These are phyloP conservation scores for Prorops nasuta DNA, from an alignment of 1,140 invertebrate species.

Conservation along the genomic window DNA sequence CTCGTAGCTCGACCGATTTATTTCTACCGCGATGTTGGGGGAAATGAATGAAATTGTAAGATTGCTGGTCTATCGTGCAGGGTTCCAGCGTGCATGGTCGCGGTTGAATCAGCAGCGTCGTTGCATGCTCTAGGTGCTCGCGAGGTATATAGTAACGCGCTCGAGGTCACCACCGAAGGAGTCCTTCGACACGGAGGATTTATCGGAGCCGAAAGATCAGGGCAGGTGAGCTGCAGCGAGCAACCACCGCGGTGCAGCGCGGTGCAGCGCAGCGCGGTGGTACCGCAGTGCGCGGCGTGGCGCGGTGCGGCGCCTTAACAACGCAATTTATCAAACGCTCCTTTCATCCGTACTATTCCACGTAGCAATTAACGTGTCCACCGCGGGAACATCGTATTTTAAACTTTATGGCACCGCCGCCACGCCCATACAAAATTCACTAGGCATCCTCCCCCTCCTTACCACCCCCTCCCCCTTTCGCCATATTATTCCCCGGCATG, in stretches of 20 bases:
- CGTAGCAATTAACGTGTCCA: slow-evolving; percentile 50
- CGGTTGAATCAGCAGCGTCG: slow-evolving; percentile 20
- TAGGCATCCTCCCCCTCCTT: slow-evolving; percentile 8
- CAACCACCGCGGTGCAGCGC: neutral
- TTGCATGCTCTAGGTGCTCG: no score
- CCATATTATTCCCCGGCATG: neutral
- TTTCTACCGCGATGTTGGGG: no score
- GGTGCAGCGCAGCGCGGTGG: neutral
- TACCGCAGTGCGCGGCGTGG: slow-evolving; percentile 22
- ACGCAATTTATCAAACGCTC: slow-evolving; percentile 47
- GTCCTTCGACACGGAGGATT: slow-evolving; percentile 27
- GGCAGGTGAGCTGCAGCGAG: slow-evolving; percentile 26
- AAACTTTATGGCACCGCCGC: slow-evolving; percentile 39
- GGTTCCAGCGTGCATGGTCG: slow-evolving; percentile 1
- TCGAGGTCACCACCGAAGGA: neutral
- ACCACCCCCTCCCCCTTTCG: neutral
- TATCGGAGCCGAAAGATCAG: slow-evolving; percentile 45
- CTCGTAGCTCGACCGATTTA: no score
- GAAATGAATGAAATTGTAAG: no score
- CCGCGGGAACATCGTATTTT: slow-evolving; percentile 47
- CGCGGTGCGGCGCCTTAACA: slow-evolving; percentile 44
- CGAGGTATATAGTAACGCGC: no score
- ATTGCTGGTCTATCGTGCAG: no score
- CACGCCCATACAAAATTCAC: slow-evolving; percentile 47
- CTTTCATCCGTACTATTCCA: slow-evolving; percentile 46